Base-by-base conservation (phyloP, 2,113 vertebrate genomes). In the Corythornis cristatus region DNA sequence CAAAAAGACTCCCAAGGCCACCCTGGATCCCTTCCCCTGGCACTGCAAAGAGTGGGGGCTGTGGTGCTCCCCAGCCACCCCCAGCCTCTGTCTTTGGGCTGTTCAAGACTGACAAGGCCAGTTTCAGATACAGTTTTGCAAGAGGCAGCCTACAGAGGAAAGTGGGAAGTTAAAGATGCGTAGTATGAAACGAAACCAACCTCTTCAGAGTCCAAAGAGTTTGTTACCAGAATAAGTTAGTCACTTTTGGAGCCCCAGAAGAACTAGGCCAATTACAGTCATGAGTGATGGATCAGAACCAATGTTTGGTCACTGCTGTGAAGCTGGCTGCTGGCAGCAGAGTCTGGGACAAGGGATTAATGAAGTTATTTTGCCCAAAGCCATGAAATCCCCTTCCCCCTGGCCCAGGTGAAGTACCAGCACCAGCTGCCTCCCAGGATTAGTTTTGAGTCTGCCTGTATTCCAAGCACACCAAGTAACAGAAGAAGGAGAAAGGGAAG, bases 381-480 rank as follows among this genome's bases (percentile, higher is more conserved):
- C 45, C 68, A 71, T 4, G 19, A 67, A 64, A 45, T 85, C 43
- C 87, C 71, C 74, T 65, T 83, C 31, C 20, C 56, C 12, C 11
- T 21, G 15, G 42, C 66, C 75, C 83, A 76, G 53, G 82, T 80
- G 62, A 42, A 42, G 45, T 5, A 15, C 43, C 73, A 80, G 76
- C 93, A 90, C 81, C 54, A 57, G 81, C 68, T 72, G 42, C 84
- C 67, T 87, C 64, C 85, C 60, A 21, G 43, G 74, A 31, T 70
- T 65, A 81, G 56, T 67, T 35, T 18, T 18, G 18, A 60, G 74
- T 77, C 88, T 86, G 88, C 83, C 73, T 64, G 91, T 83, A 35
- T 61, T 83, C 93, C 65, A 65, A 81, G 72, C 91, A 83, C 81
- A 81, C 51, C 79, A 45, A 77, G 89, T 86, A 94, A 94, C 84